Evolutionary conservation across 2,888 invertebrate species (phyloP).

Genomic region (Oligia latruncula): DNA sequence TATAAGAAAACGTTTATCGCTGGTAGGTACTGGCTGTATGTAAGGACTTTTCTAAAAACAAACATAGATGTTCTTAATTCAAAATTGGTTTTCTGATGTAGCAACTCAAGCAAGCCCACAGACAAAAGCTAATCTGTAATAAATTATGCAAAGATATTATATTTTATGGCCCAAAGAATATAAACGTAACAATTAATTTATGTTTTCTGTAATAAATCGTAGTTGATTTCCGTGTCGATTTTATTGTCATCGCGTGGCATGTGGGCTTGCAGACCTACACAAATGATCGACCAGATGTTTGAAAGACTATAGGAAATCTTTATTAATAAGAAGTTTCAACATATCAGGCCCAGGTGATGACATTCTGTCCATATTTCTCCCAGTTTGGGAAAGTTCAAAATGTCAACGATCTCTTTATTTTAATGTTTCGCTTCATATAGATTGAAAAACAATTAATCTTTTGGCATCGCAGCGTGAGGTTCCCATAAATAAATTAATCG

Average conservation of each 20-base stretch:
- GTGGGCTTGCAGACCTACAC: conserved; percentile 63
- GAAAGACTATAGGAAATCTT: conserved; percentile 39
- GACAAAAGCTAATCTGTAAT: conserved; percentile 41
- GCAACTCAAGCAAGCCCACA: conserved; percentile 16
- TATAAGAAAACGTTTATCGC: conserved; percentile 3
- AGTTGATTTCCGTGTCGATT: conserved; percentile 63
- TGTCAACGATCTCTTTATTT: conserved; percentile 53
- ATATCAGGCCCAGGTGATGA: conserved; percentile 43
- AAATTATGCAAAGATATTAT: conserved; percentile 60
- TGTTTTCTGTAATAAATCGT: conserved; percentile 67
- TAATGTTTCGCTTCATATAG: conserved; percentile 47
- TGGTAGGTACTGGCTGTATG: background rate
- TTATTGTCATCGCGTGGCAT: conserved; percentile 61
- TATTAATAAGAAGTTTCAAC: conserved; percentile 49
- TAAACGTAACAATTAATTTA: conserved; percentile 68
- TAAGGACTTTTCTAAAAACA: background rate
- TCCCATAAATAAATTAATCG: conserved; percentile 40
- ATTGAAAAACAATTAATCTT: conserved; percentile 39
- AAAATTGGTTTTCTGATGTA: conserved; percentile 23
- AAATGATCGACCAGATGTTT: conserved; percentile 59
- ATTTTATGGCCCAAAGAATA: conserved; percentile 56
- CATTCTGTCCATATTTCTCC: conserved; percentile 33
- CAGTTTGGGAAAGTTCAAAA: conserved; percentile 30
- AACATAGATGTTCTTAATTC: conserved; percentile 7
- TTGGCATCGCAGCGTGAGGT: conserved; percentile 51